phyloP scores from a whole-genome alignment of 2,888 invertebrate species.

The Itoplectis maculator region DNA sequence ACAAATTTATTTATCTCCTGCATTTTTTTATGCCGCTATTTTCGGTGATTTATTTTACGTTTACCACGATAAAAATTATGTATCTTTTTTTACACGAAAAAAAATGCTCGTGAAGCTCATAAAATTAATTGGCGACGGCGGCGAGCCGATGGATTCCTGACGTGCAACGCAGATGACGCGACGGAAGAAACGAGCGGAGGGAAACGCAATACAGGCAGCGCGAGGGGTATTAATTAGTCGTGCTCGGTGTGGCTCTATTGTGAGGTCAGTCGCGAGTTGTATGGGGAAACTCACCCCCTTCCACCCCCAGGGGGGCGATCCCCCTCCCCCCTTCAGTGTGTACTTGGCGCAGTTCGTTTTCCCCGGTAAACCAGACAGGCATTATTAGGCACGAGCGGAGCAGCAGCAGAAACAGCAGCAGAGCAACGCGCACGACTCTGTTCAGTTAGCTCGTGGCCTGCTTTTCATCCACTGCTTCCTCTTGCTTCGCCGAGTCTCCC shows the following conservation, averaged over 20 bases:
- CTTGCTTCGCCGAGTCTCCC: conserved; percentile 65
- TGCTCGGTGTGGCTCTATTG: conserved; percentile 56
- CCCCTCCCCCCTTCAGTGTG: no score
- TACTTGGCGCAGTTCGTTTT: conserved; percentile 57
- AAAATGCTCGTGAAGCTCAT: background rate
- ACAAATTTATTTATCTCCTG: background rate
- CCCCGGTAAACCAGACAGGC: conserved; percentile 57
- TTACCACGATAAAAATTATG: no score
- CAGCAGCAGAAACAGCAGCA: conserved; percentile 37
- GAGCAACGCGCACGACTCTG: conserved; percentile 49
- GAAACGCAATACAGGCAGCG: conserved; percentile 23
- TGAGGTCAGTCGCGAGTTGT: conserved; percentile 56
- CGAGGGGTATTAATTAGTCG: conserved; percentile 62
- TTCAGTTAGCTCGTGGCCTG: conserved; percentile 55
- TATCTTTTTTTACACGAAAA: no score
- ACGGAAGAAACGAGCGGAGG: conserved; percentile 6
- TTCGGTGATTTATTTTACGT: no score
- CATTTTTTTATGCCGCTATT: background rate
- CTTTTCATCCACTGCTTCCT: conserved; percentile 56
- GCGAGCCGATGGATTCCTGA: background rate
- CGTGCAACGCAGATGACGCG: background rate
- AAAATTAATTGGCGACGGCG: background rate
- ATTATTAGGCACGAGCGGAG: conserved; percentile 68
- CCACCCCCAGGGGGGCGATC: no score
- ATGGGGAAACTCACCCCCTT: no score